Base-by-base conservation (phyloP, 2,113 vertebrate genomes). In the Xerus inauris region DNA sequence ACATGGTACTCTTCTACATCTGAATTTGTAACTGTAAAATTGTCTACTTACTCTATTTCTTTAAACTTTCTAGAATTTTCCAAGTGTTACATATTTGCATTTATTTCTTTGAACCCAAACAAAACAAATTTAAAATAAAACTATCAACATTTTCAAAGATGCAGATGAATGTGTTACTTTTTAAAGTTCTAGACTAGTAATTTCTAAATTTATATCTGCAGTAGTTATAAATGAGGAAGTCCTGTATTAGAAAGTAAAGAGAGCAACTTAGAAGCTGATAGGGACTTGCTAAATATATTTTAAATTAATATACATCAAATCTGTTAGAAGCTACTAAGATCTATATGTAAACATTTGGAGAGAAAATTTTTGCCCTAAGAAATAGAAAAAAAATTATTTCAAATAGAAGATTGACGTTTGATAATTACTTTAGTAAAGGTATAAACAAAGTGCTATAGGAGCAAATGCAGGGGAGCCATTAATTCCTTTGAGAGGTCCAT, bases 401-500 rank as follows among this genome's bases (percentile, higher is more conserved):
- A 88, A 87, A 89, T 88, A 89, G 10, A 5, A 83, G 16, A 87
- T 51, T 94, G 77, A 89, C 49, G 88, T n/a, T 92, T 73, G 59
- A 96, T 87, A 90, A 93, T 94, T 82, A 82, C 38, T 45, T 85
- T 93, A 45, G 69, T 88, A 93, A 94, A 94, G 4, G 1, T 57
- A 86, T 87, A 91, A 95, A 83, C 62, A 87, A 90, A 96, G 20
- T 72, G 32, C 35, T 83, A 54, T 81, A 45, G 16, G 69, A 96
- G 17, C 35, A 96, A 87, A 94, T 73, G 8, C 80, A 87, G 49
- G 42, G 26, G 65, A 84, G 19, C 9, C 71, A 91, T 97, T 91
- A 51, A 26, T 79, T 96, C 9, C 19, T 93, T 47, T 95, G 47
- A 94, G 86, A 95, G 40, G 72, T 83, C 92, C 54, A 95, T 86